Evolutionary conservation across 2,888 invertebrate species (phyloP).

Genomic region (Aleiodes alternator): DNA sequence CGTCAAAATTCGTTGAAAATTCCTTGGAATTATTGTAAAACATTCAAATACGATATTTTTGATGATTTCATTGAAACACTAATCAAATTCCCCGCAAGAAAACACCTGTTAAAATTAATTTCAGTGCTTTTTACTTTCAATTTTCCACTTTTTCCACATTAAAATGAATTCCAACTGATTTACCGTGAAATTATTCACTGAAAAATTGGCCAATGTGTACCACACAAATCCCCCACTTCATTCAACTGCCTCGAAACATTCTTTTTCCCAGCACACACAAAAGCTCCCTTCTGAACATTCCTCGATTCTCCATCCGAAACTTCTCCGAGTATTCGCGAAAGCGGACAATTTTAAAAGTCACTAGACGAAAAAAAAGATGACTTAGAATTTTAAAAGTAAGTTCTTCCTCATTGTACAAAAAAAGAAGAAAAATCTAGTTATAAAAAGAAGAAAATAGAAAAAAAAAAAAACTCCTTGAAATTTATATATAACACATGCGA

Average conservation of each 20-base stretch:
- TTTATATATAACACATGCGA: slow-evolving; percentile 13
- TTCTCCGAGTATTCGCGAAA: slow-evolving; percentile 12
- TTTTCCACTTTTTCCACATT: too few relatives aligned
- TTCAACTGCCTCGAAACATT: not conserved
- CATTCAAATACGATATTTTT: too few relatives aligned
- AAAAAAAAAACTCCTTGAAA: slow-evolving; percentile 1
- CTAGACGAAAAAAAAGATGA: not conserved
- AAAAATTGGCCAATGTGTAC: not conserved
- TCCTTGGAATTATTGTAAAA: too few relatives aligned
- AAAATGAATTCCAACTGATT: too few relatives aligned
- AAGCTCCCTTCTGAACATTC: not conserved
- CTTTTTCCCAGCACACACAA: too few relatives aligned
- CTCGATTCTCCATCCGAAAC: not conserved
- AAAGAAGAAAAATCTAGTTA: not conserved
- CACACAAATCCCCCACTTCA: not conserved
- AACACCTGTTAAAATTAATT: too few relatives aligned
- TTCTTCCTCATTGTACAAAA: not conserved
- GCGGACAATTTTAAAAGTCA: slow-evolving; percentile 19
- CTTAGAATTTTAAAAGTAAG: not conserved
- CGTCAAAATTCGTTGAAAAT: too few relatives aligned
- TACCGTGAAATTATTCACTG: not conserved
- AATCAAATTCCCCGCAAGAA: too few relatives aligned
- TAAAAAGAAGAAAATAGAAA: not conserved
- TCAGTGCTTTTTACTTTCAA: too few relatives aligned
- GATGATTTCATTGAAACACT: too few relatives aligned